Base-by-base conservation (phyloP, 35 echinoderm and acorn worm genomes). In the Lytechinus variegatus region DNA sequence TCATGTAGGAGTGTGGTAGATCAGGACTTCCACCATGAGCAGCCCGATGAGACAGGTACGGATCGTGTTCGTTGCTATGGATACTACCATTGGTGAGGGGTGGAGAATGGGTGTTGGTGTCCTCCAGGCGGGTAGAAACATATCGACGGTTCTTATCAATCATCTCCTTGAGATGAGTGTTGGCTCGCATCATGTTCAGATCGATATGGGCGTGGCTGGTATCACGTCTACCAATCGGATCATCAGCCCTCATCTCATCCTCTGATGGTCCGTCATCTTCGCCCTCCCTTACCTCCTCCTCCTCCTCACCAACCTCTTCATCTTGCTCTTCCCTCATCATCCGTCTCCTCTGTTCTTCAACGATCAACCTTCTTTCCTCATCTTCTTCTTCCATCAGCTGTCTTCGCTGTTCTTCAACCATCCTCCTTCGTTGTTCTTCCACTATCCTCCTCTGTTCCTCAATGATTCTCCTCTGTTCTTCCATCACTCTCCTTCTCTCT, bases 381-480 rank as follows among this genome's bases (percentile, higher is more conserved):
- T 93, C 92, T n/a, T 93, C 92, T 54, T 93, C 92, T 54, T 93
- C 92, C 92, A 93, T 55, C 53, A 93, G 92, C 54, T 93, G 92
- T 54, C 92, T 93, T n/a, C 55, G 1, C 11, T 93, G 92, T 9
- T 93, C 92, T 28, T 93, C 92, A 14, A 93, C 92, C 53, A 93
- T 54, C 13, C 92, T 54, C 27, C 92, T 9, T 8, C 92, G 52
- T 54, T 93, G 92, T 54, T 93, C 92, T 54, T 93, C 92, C 14
- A 93, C 92, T 55, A 93, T 93, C 9, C 92, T 54, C 52, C 92
- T 54, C 54, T 93, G 92, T 24, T 93, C 92, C 92, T 93, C 92
- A 28, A 93, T 93, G 92, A 93, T 93, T 3, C 92, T 53, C 53
- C 92, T 93, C 53, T 93, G 92, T 54, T 93, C 92, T n/a, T 93